phyloP scores from a whole-genome alignment of 2,797 vertebrate species.

The Psittacula echo region DNA sequence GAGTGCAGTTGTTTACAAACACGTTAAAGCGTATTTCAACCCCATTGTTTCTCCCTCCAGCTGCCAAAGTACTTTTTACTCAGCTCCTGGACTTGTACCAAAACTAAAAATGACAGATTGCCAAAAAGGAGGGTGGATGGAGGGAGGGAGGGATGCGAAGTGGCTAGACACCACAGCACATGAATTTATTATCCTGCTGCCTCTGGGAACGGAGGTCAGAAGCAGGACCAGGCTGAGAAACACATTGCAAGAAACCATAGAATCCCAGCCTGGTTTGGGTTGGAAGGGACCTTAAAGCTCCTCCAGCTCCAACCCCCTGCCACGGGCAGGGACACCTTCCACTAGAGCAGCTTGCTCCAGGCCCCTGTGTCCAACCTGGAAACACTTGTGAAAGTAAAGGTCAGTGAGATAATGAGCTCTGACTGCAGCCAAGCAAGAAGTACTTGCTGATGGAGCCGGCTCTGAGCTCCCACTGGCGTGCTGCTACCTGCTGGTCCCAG shows the following conservation, averaged over 20 bases:
- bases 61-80: conserved; percentile 25
- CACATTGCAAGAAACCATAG: not conserved
- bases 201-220: not conserved
- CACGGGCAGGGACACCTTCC: not conserved
- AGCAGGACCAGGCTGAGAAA: not conserved
- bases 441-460: not conserved
- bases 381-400: not conserved
- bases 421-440: not conserved
- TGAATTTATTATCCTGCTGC: not conserved
- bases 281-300: not conserved
- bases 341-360: not conserved
- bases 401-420: not conserved
- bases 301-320: not conserved
- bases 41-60: not conserved
- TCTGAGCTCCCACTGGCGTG: not conserved
- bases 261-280: not conserved
- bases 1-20: conserved; percentile 37
- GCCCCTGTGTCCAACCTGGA: not conserved
- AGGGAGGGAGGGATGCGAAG: not conserved
- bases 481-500: not conserved
- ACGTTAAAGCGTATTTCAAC: not conserved
- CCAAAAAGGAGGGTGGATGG: conserved; percentile 16
- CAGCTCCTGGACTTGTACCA: conserved; percentile 28
- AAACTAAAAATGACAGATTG: not conserved
- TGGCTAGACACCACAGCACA: conserved; percentile 3